phyloP scores from a whole-genome alignment of 2,888 invertebrate species.

The Morinoia aosen region DNA sequence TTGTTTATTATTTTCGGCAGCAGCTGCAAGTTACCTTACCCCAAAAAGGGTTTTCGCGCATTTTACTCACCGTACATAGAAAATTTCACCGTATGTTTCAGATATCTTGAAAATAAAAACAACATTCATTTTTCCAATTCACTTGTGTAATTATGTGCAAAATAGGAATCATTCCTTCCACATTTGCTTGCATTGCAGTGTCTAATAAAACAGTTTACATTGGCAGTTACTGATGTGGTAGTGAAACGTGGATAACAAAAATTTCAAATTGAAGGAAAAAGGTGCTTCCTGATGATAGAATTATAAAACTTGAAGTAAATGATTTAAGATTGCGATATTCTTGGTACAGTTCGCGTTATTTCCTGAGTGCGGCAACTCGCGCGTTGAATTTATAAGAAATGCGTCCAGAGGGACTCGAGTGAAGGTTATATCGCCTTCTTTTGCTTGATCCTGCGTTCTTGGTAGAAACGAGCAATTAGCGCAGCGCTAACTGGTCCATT shows the following conservation, averaged over 20 bases:
- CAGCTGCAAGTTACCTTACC: background rate
- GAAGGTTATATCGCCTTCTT: background rate
- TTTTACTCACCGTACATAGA: no score
- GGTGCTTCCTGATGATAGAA: background rate
- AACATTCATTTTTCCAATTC: background rate
- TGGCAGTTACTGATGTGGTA: background rate
- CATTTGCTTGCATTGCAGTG: background rate
- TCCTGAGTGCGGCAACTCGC: background rate
- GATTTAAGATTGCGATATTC: background rate
- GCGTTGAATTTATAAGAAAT: background rate
- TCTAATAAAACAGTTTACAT: background rate
- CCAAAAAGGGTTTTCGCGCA: no score
- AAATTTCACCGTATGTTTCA: no score
- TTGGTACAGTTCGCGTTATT: background rate
- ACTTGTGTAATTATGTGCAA: background rate
- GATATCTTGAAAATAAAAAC: background rate
- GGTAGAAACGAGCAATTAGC: background rate
- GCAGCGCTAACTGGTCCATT: background rate
- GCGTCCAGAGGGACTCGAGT: background rate
- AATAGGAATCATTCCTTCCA: background rate
- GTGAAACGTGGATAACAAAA: background rate
- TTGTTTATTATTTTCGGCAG: background rate
- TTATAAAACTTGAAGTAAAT: no score
- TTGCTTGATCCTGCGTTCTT: conserved; percentile 1
- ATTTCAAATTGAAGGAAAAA: background rate